These are phyloP conservation scores for Loriculus beryllinus DNA, from an alignment of 2,797 vertebrate genomes.

Conservation along the genomic window DNA sequence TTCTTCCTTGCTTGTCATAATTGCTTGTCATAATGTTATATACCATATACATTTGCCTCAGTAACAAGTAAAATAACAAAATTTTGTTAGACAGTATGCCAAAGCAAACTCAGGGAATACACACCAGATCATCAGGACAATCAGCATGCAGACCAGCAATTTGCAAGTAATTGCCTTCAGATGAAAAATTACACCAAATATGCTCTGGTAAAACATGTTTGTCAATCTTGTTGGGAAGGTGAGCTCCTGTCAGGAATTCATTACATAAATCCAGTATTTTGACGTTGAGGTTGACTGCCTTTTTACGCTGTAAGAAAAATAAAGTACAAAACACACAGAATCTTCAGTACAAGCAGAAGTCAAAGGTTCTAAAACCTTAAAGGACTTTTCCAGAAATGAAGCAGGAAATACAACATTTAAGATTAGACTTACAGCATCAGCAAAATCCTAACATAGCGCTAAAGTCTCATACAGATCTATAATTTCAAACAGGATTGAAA, in stretches of 20 bases:
- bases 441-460: not conserved
- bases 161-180: constrained; percentile 83
- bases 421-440: not conserved
- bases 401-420: not conserved
- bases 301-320: constrained; percentile 81
- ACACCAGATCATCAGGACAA: constrained; percentile 86
- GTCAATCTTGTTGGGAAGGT: constrained; percentile 88
- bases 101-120: not conserved
- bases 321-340: not conserved
- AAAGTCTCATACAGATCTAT: not conserved
- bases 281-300: constrained; percentile 88
- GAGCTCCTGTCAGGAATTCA: constrained; percentile 86
- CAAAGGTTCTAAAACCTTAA: not conserved
- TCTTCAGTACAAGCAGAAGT: not conserved
- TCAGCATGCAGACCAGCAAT: constrained; percentile 89
- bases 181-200: constrained; percentile 82
- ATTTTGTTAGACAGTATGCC: not conserved
- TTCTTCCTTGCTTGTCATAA: not conserved
- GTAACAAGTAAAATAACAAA: not conserved
- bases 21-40: not conserved
- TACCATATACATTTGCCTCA: not conserved
- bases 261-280: constrained; percentile 91
- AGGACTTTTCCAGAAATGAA: not conserved
- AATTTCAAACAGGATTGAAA: not conserved
- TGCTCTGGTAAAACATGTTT: constrained; percentile 84